Evolutionary conservation across 2,797 vertebrate species (phyloP), one percentile per base, ranked within the genome.

Genomic region (Muraenolepis orangiensis): DNA sequence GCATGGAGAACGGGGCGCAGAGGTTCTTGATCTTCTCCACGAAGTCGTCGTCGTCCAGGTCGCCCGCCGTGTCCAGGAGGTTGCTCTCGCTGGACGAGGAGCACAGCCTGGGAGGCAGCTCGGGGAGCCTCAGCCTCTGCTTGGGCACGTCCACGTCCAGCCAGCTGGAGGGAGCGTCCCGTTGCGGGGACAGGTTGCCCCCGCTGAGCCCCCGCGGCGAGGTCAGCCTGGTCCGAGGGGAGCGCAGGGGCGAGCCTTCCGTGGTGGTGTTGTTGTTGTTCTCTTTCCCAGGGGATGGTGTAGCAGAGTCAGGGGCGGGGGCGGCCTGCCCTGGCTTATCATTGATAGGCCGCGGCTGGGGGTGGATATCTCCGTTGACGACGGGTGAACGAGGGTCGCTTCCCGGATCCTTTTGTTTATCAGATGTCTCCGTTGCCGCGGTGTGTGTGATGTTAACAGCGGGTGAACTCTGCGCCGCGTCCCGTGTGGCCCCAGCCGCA

Each of bases 21-120:
- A 96, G 92, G 14, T 94, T 96, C 81, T 96, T 96, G 73, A 99
- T 96, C 78, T 92, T 96, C 88, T 96, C 93, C 0, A 96, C 86
- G 57, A 99, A 98, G 74, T 96, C 93, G 0, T 94, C 92, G 64
- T 96, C 95, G 20, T 96, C 95, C 61, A 96, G 93, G 32, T 97
- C 95, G 0, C 91, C 93, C 0, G 95, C 93, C 0, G 94, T 93
- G 80, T 97, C 95, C 78, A 95, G 88, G 36, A 94, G 75, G 74
- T 91, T 92, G 18, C 94, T 95, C 0, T 96, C 95, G 28, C 93
- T 95, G 20, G 85, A 81, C 42, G 94, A 93, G 0, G 87, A 81
- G 1, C 90, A 95, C 26, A 94, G 80, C 72, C 87, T 91, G 40
- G 72, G 70, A 67, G 66, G 13, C 30, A 30, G 66, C 34, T 75